Base-by-base conservation (phyloP, 2,888 invertebrate genomes). In the Tipula unca region DNA sequence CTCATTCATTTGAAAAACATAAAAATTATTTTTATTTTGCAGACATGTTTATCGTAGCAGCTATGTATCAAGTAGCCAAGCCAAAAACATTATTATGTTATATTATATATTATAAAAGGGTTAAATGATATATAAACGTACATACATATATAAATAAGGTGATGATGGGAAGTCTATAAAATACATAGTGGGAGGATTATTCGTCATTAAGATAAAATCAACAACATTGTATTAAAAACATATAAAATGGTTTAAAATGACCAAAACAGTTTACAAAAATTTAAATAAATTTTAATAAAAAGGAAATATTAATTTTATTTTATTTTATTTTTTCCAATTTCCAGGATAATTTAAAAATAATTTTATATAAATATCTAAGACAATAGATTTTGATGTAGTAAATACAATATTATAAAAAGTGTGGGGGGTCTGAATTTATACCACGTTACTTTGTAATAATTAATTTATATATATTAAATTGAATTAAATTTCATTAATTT, bases 231-330 rank as follows among this genome's bases (percentile, higher is more conserved):
- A 48, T 13, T 48, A 48, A 17, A 48, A 17, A 5, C 17, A 48
- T 48, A 20, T 48, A 48, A 48, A 48, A 48, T 69, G 69, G 69
- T n/a, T n/a, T n/a, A 69, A 25, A 69, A 69, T 69, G 69, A 25
- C 69, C 69, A 69, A 69, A 25, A 69, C 20, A 13, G 69, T 69
- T 54, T 54, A 69, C 4, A 25, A 10, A 69, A 69, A 69, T 69
- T 69, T 25, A 69, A 69, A 69, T 69, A 69, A 69, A 25, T 69
- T 69, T 69, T 69, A 69, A 69, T 69, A 69, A 25, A 69, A 69
- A 69, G 69, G 69, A 69, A 69, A 69, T 69, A 69, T 69, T 69
- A 69, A 69, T 69, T 69, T 69, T 10, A 69, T 69, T 69, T 69
- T 69, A n/a, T n/a, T n/a, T n/a, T n/a, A n/a, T n/a, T n/a, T 4